Conservation (phyloP, 37 sponge, comb jelly and placozoan genomes). For the Hexactinellida sp. region DNA sequence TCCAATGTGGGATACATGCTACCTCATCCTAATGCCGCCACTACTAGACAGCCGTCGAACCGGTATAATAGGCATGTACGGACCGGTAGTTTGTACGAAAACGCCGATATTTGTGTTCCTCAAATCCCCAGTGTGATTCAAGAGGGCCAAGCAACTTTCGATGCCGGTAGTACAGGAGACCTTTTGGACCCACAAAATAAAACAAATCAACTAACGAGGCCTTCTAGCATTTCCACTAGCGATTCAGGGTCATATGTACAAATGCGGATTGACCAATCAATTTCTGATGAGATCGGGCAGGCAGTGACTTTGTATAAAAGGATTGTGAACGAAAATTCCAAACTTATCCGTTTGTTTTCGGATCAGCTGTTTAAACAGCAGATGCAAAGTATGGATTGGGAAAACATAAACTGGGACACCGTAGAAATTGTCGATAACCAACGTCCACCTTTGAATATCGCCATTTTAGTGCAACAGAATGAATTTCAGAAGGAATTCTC, state of each 20-base stretch:
- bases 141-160: neutral
- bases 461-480: neutral
- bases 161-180: neutral
- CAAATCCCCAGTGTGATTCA: neutral
- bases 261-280: neutral
- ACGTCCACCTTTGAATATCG: neutral
- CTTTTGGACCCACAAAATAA: neutral
- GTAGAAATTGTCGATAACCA: conserved; percentile 1
- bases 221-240: neutral
- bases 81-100: neutral
- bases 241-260: conserved; percentile 7
- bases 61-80: neutral
- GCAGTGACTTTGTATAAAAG: neutral
- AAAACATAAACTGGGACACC: neutral
- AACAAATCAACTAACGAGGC: neutral
- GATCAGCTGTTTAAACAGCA: neutral
- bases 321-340: neutral
- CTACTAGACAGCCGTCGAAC: neutral
- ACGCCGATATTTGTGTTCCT: neutral
- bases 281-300: neutral
- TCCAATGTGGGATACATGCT: neutral
- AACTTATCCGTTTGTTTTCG: neutral
- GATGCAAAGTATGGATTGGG: neutral
- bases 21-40: neutral
- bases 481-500: conserved; percentile 1